These are phyloP conservation scores for Dunckerocampus dactyliophorus DNA, from an alignment of 2,113 vertebrate genomes.

Conservation along the genomic window DNA sequence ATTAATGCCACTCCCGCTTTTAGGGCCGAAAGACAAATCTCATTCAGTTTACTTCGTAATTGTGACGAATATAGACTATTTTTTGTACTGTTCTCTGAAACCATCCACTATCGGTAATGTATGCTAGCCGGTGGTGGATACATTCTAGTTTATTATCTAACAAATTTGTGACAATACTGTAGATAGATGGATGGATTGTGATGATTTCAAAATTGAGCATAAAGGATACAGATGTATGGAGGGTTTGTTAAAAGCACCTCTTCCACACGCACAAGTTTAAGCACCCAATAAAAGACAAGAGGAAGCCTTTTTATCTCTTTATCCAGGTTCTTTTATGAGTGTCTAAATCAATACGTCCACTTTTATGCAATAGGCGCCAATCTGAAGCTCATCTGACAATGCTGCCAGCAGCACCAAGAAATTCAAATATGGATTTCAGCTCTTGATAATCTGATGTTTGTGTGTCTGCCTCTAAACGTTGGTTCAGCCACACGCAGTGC, in stretches of 20 bases:
- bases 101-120: too few species aligned
- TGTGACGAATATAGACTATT: too few species aligned
- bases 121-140: too few species aligned
- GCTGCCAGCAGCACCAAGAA: conserved; percentile 11
- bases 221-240: neutral
- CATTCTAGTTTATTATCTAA: too few species aligned
- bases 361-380: conserved; percentile 33
- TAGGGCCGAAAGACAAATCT: too few species aligned
- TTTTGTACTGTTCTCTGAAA: too few species aligned
- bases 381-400: conserved; percentile 4
- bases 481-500: conserved; percentile 33
- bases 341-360: conserved; percentile 41
- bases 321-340: conserved; percentile 32
- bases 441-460: conserved; percentile 36
- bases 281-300: conserved; percentile 33
- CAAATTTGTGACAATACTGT: too few species aligned
- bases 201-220: neutral
- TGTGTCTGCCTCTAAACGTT: conserved; percentile 30
- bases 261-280: conserved; percentile 6
- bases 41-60: too few species aligned
- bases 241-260: neutral
- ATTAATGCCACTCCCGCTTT: too few species aligned
- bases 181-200: neutral
- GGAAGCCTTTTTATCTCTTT: conserved; percentile 34
- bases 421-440: conserved; percentile 25